These are phyloP conservation scores for Paralvinella palmiformis DNA, from an alignment of 1,140 invertebrate species.

Conservation along the genomic window DNA sequence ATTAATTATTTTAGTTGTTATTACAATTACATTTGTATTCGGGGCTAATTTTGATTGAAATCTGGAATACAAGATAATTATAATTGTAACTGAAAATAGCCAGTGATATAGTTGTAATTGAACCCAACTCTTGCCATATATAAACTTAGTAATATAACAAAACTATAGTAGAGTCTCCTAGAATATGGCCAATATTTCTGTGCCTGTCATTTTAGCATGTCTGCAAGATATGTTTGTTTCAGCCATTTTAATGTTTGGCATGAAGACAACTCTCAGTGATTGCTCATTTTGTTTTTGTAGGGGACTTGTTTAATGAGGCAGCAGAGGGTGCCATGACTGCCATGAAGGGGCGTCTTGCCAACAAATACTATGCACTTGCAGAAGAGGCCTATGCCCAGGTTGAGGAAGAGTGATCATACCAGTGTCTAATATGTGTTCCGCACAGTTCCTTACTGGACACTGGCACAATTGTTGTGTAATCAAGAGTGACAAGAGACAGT, in stretches of 20 bases:
- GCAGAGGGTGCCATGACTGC: constrained; percentile 55
- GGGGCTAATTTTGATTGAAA: no score
- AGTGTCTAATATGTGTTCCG: no score
- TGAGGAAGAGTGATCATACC: constrained; percentile 25
- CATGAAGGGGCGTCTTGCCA: constrained; percentile 57
- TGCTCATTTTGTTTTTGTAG: no score
- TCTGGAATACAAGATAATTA: no score
- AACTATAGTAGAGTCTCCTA: not conserved
- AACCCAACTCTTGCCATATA: not conserved
- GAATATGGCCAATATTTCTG: not conserved
- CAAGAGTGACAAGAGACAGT: no score
- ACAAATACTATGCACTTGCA: constrained; percentile 55
- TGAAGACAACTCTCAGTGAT: no score
- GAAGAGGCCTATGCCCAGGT: constrained; percentile 50
- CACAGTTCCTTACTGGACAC: no score
- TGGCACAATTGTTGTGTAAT: no score
- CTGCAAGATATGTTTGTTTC: not conserved
- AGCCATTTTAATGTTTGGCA: not conserved
- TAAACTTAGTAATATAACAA: not conserved
- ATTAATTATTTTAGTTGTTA: no score
- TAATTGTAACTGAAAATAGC: no score
- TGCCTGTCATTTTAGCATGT: not conserved
- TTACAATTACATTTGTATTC: no score
- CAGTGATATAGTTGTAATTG: not conserved
- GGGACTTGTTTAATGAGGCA: constrained; percentile 54